Base-by-base conservation (phyloP, 1,140 invertebrate genomes). In the Sycobia sp. region DNA sequence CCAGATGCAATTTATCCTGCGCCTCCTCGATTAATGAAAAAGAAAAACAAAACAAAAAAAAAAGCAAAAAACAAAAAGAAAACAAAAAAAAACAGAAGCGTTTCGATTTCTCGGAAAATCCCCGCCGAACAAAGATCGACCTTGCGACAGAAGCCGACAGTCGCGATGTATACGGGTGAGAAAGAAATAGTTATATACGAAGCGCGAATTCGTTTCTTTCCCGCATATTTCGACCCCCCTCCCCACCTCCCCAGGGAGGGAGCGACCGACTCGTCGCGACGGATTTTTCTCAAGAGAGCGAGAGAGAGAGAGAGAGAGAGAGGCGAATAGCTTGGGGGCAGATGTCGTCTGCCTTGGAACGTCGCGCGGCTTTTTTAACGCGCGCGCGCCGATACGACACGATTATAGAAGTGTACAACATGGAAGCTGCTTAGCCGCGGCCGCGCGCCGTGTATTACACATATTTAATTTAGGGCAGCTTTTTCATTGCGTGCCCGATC, bases 21-120 rank as follows among this genome's bases (percentile, higher is more conserved):
- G n/a, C n/a, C n/a, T n/a, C n/a, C n/a, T n/a, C n/a, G n/a, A n/a
- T n/a, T n/a, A n/a, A n/a, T n/a, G n/a, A 16, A 3, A 16, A n/a
- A 47, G 18, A 20, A 32, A 32, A 43, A 43, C 4, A 20, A 43
- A 43, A 18, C 10, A 43, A 20, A 32, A 18, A 10, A 32, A 20
- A 49, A 0, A 11, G 16, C 16, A 1, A 7, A 16, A 14, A 11
- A n/a, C 32, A 2, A 44, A 55, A 54, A 16, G n/a, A 39, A 11
- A 43, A 41, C 43, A 34, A 11, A 57, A 44, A 56, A 11, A 16
- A 36, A 25, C 4, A 10, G 2, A 2, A 29, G 16, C 18, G 1
- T 14, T 14, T 29, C 29, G 41, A 57, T 47, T 58, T 58, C 56
- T 47, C 3, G 44, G 56, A 58, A 58, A 58, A 58, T 47, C 34